Evolutionary conservation across 2,797 vertebrate species (phyloP).

Genomic region (Fistularia tabacaria): DNA sequence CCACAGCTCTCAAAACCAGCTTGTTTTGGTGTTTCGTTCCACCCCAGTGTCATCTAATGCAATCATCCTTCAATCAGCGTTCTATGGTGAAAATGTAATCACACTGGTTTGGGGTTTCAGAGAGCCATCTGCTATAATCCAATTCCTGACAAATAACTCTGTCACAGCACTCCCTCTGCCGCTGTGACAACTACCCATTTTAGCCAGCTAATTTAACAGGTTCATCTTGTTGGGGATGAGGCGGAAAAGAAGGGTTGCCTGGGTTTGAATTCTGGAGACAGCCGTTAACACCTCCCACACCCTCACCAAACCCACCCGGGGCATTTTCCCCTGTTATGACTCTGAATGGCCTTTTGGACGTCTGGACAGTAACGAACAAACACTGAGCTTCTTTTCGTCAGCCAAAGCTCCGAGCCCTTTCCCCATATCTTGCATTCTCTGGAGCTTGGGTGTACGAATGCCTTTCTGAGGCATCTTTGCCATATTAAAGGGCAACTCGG

Average conservation of each 20-base stretch:
- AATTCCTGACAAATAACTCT: slow-evolving; percentile 62
- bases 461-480: slow-evolving; percentile 42
- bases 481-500: slow-evolving; percentile 69
- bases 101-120: slow-evolving; percentile 57
- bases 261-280: slow-evolving; percentile 51
- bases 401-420: slow-evolving; percentile 34
- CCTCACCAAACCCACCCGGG: slow-evolving; percentile 43
- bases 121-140: slow-evolving; percentile 68
- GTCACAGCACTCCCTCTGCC: slow-evolving; percentile 52
- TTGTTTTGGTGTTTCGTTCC: slow-evolving; percentile 39
- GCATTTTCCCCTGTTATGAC: slow-evolving; percentile 50
- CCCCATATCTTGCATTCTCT: slow-evolving; percentile 45
- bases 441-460: slow-evolving; percentile 48
- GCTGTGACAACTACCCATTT: slow-evolving; percentile 44
- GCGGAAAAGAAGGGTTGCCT: slow-evolving; percentile 40
- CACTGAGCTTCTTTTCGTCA: slow-evolving; percentile 43
- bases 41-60: slow-evolving; percentile 51
- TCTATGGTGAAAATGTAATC: slow-evolving; percentile 66
- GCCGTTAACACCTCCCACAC: slow-evolving; percentile 34
- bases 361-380: slow-evolving; percentile 46
- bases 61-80: slow-evolving; percentile 67
- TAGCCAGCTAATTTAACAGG: slow-evolving; percentile 59
- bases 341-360: slow-evolving; percentile 10
- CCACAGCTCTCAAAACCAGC: slow-evolving; percentile 29
- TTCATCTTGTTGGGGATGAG: slow-evolving; percentile 54